Evolutionary conservation across 2,113 vertebrate species (phyloP).

Genomic region (Salvelinus namaycush): DNA sequence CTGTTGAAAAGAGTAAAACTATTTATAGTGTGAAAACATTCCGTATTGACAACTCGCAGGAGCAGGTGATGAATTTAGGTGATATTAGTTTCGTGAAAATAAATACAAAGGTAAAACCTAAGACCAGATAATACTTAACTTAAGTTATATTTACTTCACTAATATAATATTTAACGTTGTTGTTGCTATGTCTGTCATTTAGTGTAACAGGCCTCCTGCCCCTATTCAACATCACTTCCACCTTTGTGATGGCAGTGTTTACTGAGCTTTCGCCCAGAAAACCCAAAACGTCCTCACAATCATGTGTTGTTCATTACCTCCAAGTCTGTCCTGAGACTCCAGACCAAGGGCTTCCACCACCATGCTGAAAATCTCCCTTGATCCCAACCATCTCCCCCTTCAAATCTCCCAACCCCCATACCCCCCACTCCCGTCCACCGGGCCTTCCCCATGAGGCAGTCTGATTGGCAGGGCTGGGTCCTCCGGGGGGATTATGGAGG

Average conservation of each 20-base stretch:
- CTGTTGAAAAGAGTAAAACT: no score
- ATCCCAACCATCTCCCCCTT: conserved; percentile 13
- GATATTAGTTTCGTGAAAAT: no score
- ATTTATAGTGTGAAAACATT: no score
- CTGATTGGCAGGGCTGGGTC: conserved; percentile 77
- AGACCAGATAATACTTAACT: no score
- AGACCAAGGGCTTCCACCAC: conserved; percentile 58
- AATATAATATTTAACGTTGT: background rate
- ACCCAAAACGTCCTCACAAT: conserved; percentile 8
- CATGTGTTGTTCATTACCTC: conserved; percentile 66
- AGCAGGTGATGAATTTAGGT: no score
- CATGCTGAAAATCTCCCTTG: conserved; percentile 37
- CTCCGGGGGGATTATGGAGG: conserved; percentile 75
- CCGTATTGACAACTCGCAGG: no score
- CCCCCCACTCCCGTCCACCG: conserved; percentile 4
- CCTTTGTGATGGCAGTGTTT: conserved; percentile 60
- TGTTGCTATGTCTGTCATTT: conserved; percentile 3
- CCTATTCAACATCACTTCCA: conserved; percentile 21
- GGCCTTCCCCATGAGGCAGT: conserved; percentile 40
- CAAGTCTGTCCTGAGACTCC: conserved; percentile 24
- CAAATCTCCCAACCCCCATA: background rate
- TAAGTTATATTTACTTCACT: background rate
- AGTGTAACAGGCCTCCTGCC: background rate
- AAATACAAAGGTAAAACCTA: no score
- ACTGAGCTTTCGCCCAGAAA: conserved; percentile 41